A percentile compares a stretch with the other conserved stretches of the same genome.
These are phyloP conservation scores for Drosophila peninsularis DNA, from an alignment of 2,888 invertebrate genomes.

Conservation along the genomic window DNA sequence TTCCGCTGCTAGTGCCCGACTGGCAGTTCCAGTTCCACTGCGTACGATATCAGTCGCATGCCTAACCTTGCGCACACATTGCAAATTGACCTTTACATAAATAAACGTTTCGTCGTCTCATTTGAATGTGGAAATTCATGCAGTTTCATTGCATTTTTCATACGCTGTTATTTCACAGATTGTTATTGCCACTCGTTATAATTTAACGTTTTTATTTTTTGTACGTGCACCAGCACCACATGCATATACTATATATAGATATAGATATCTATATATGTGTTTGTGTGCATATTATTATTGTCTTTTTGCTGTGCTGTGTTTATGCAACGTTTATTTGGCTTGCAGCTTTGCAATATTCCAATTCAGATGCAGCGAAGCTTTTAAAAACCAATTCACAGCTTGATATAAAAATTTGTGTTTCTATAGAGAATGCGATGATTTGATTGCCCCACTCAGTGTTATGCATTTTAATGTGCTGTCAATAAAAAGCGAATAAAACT, in stretches of 20 bases:
- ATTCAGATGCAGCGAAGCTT: conserved; percentile 17
- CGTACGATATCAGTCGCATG: conserved; percentile 25
- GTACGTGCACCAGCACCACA: conserved; percentile 26
- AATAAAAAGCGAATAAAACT: conserved; percentile 6
- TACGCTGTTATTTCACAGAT: conserved; percentile 10
- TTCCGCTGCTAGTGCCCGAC: not conserved
- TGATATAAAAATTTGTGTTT: not conserved
- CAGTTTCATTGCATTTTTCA: conserved; percentile 24
- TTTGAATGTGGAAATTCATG: conserved; percentile 58
- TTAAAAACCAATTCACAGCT: conserved; percentile 30
- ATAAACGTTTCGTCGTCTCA: conserved; percentile 50
- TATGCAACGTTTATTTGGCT: conserved; percentile 39
- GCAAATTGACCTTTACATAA: conserved; percentile 76
- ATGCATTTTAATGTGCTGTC: conserved; percentile 21
- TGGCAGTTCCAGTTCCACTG: not conserved
- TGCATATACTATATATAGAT: not conserved
- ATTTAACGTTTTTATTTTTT: conserved; percentile 42
- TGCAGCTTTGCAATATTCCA: conserved; percentile 24
- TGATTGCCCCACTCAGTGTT: conserved; percentile 8
- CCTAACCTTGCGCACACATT: conserved; percentile 78
- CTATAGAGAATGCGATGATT: conserved; percentile 12
- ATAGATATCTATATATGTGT: not conserved
- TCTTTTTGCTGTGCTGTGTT: conserved; percentile 12
- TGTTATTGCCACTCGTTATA: conserved; percentile 27
- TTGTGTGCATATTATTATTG: conserved; percentile 15